phyloP scores from a whole-genome alignment of 2,113 vertebrate species.

The Sarotherodon lohbergeri region DNA sequence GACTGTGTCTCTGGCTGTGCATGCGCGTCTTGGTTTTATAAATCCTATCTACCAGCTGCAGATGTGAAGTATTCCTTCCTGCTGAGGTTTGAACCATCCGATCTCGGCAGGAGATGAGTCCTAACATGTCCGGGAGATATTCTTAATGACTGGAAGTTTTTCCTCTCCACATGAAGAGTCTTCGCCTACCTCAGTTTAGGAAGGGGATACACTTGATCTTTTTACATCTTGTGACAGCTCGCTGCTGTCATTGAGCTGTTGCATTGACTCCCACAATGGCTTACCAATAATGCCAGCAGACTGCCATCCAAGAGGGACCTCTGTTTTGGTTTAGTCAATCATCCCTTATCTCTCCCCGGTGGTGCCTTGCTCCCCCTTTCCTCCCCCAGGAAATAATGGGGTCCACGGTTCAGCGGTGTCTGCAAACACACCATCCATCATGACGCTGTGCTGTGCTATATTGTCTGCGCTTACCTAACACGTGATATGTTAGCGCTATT shows the following conservation, averaged over 20 bases:
- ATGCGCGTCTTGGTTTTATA: not conserved
- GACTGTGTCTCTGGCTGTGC: not conserved
- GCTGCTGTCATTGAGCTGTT: constrained; percentile 34
- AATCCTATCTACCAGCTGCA: constrained; percentile 34
- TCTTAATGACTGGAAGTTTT: constrained; percentile 41
- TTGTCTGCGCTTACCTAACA: constrained; percentile 42
- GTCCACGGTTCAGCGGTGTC: constrained; percentile 64
- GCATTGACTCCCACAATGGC: constrained; percentile 34
- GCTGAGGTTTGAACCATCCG: constrained; percentile 21
- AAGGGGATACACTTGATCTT: constrained; percentile 39
- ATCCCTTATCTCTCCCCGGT: constrained; percentile 46
- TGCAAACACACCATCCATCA: constrained; percentile 74
- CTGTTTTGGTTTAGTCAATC: constrained; percentile 64
- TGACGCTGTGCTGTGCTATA: constrained; percentile 2
- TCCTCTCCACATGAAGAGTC: not conserved
- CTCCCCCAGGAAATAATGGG: constrained; percentile 70
- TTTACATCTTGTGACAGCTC: constrained; percentile 26
- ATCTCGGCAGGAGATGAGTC: constrained; percentile 36
- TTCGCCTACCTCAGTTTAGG: not conserved
- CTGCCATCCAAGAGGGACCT: constrained; percentile 45
- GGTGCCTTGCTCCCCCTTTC: constrained; percentile 25
- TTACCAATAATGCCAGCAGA: constrained; percentile 34
- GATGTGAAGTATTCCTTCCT: not conserved
- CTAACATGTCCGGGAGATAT: constrained; percentile 21
- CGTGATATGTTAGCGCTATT: constrained; percentile 34